Base-by-base conservation (phyloP, 2,888 invertebrate species). In the Macrosoma leucophasiata region DNA sequence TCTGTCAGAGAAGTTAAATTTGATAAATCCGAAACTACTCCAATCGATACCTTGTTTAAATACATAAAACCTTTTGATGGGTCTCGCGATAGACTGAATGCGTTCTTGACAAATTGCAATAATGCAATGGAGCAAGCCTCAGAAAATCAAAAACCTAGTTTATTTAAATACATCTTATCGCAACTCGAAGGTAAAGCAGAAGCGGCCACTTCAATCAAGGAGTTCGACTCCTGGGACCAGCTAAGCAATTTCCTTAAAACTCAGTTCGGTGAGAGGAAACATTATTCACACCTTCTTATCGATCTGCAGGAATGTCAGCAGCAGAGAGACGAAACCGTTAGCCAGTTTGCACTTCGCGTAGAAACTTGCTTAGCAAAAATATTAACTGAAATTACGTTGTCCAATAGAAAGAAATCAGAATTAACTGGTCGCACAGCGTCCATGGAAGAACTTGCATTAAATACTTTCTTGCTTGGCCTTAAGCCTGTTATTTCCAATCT, bases 371-470 rank as follows among this genome's bases (percentile, higher is more conserved):
- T 55, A 0, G 51, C 52, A 2, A 39, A 55, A 39, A 13, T 58
- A 1, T 14, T 55, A 2, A 56, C 50, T 0, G 51, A 56, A 26
- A 39, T 58, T 0, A 36, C 49, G 0, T 6, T 56, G 1, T 41
- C 46, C 0, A 33, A 36, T 17, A 15, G 23, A 3, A 15, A 30
- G 6, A 40, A 48, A 39, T 21, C 12, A 11, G 52, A 51, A 36
- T n/a, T 54, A 4, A 3, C 36, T 1, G 55, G 50, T 2, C 39
- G 51, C 0, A 43, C 39, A 1, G 51, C 52, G 3, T 48, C 52
- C 1, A 54, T 53, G 50, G 46, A 53, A 17, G 56, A 52, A 2
- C 13, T 55, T 11, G 52, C 50, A 6, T 36, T 55, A 1, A 43
- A 51, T 10, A 36, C 34, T 7, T 46, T 46, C 24, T 8, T 28